Evolutionary conservation across 2,113 vertebrate genomes (phyloP), one percentile per base, ranked within the genome.

Genomic region (Siniperca chuatsi): DNA sequence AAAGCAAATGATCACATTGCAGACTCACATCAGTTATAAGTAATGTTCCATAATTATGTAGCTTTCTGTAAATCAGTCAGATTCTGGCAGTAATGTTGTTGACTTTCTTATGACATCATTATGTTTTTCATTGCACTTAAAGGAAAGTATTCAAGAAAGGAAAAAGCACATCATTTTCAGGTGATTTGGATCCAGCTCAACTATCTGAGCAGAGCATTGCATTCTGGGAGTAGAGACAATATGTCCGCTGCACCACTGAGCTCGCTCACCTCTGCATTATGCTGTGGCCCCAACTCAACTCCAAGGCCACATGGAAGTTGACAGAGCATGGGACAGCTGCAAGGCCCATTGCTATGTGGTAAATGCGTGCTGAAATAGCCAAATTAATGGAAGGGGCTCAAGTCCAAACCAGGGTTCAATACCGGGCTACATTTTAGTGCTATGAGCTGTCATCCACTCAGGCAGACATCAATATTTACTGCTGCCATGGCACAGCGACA

Each of bases 351-450:
- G 83, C 92, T 87, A 92, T 92, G 92, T 68, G 84, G 72, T 83
- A 88, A 89, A 91, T 60, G 88, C 65, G 9, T 10, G 90, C 90
- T 86, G 90, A 95, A 94, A 94, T 90, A 91, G 86, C 82, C 89
- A 93, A 95, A 94, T 94, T 93, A 94, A 93, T 92, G 90, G 87
- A 94, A 81, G 79, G 52, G 91, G 91, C 92, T 94, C 83, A 83
- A 55, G 90, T 92, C 88, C 89, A 92, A 87, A 89, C 66, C 70
- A 84, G 90, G 83, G 89, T 92, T 92, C 89, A 93, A 82, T 84
- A 87, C 73, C 29, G 25, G 84, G 90, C 86, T 83, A 82, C 88
- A 88, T 85, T 83, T 89, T 78, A 89, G 69, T 40, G 55, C 78
- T 62, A 23, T 88, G 90, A 90, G 86, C 82, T 91, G 89, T 91